Base-by-base conservation (phyloP, 2,113 vertebrate genomes). In the Heloderma charlesbogerti region DNA sequence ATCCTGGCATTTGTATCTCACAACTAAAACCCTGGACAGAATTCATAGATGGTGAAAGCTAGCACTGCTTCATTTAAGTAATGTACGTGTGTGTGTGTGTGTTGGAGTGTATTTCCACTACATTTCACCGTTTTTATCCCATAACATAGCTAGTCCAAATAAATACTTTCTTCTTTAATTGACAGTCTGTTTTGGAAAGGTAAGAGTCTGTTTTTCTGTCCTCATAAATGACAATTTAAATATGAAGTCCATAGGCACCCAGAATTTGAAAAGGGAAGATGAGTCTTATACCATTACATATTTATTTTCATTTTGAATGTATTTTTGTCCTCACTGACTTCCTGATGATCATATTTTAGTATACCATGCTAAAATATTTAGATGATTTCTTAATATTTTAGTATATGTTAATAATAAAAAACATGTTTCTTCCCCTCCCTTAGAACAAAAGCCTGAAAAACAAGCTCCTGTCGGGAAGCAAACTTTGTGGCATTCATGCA, bases 361-460 rank as follows among this genome's bases (percentile, higher is more conserved):
- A 22, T 20, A 69, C 1, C 9, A 37, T 60, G 20, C 51, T 94
- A 27, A 93, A 81, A 90, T 94, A 88, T 86, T 89, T 91, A 94
- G 87, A 15, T 1, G 0, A 5, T 91, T 48, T 15, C 37, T 95
- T 88, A 93, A 87, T 93, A 89, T 88, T 95, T 95, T 79, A 90
- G 66, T 34, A 87, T 20, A n/a, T 75, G 67, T 94, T 87, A 48
- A 29, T 89, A 93, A 93, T 93, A 89, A 93, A 72, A 95, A 88
- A 10, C 51, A 0, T 94, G 0, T 89, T 93, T 91, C 88, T 89
- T 40, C 88, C n/a, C 84, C 57, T 84, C 88, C 95, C 92, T 84
- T 96, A 99, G 99, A 99, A 99, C 97, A 99, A 99, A 98, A 99
- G 99, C 96, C 96, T 99, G 97, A 99, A 99, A 98, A 99, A 96